Conservation (phyloP, 2,113 vertebrate genomes). For the Orthonyx spaldingii region DNA sequence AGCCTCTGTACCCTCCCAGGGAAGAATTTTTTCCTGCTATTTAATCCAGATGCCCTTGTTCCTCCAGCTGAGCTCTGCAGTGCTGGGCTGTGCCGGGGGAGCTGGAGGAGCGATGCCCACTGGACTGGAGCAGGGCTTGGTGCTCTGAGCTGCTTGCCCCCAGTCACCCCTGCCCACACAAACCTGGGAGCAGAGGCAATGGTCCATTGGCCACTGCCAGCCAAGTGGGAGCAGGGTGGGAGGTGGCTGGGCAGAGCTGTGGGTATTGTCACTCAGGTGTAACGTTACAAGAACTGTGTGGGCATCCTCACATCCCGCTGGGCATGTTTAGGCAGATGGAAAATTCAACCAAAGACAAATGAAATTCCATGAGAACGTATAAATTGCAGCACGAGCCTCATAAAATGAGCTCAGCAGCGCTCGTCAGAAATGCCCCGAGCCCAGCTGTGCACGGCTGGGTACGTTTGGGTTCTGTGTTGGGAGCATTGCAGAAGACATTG, state of each 20-base stretch:
- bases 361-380: background rate
- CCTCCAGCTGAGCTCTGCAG: background rate
- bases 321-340: slow-evolving; percentile 47
- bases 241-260: background rate
- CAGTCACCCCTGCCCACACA: background rate
- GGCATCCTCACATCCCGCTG: slow-evolving; percentile 4
- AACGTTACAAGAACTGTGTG: background rate
- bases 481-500: background rate
- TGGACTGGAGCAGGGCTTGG: background rate
- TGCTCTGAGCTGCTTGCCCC: fast-evolving
- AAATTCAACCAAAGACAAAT: background rate
- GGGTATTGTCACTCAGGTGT: slow-evolving; percentile 12
- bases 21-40: background rate
- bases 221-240: background rate
- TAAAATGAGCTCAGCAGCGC: slow-evolving; percentile 10
- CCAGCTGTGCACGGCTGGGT: background rate
- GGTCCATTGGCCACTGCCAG: background rate
- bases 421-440: background rate
- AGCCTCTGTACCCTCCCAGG: background rate
- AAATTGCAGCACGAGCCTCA: background rate
- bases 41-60: background rate
- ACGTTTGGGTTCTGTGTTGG: background rate
- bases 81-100: background rate
- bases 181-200: background rate
- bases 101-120: background rate